Evolutionary conservation across 2,888 invertebrate genomes (phyloP).

Genomic region (Scrobipalpa costella): DNA sequence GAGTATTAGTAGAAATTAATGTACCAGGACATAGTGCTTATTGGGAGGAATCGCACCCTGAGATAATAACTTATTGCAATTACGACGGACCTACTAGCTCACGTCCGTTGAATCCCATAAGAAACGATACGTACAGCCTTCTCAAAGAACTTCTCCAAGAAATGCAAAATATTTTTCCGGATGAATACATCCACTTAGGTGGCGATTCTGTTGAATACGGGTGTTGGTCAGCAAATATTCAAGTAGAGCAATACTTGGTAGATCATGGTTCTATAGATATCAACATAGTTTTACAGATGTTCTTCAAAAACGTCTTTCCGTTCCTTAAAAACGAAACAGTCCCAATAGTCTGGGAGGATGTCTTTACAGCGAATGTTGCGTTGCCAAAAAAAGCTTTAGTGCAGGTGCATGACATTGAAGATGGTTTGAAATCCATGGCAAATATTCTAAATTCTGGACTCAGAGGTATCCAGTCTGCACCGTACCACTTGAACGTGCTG

Average conservation of each 20-base stretch:
- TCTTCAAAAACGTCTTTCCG: conserved; percentile 31
- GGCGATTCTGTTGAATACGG: conserved; percentile 90
- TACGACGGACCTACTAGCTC: conserved; percentile 40
- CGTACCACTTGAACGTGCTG: conserved; percentile 56
- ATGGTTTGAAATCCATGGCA: not conserved
- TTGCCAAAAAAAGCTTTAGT: conserved; percentile 83
- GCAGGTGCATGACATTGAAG: conserved; percentile 76
- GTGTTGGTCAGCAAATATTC: conserved; percentile 83
- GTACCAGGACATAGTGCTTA: conserved; percentile 92
- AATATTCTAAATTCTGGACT: conserved; percentile 49
- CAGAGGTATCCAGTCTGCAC: conserved; percentile 93
- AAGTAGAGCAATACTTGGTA: not conserved
- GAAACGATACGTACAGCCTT: conserved; percentile 81
- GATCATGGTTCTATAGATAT: not conserved
- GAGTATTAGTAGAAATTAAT: conserved; percentile 95
- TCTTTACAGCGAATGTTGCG: conserved; percentile 84
- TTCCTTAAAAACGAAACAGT: conserved; percentile 28
- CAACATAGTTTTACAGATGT: not conserved
- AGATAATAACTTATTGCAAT: conserved; percentile 88
- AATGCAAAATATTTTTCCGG: conserved; percentile 83
- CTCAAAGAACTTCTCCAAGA: conserved; percentile 83
- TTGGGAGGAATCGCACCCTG: conserved; percentile 90
- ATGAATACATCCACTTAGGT: conserved; percentile 90
- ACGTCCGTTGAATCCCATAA: conserved; percentile 88
- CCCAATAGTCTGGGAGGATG: conserved; percentile 43